Percentiles rank a stretch among this genome's conserved stretches.
Evolutionary conservation across 2,888 invertebrate genomes (phyloP).

Genomic region (Chironomus riparius): DNA sequence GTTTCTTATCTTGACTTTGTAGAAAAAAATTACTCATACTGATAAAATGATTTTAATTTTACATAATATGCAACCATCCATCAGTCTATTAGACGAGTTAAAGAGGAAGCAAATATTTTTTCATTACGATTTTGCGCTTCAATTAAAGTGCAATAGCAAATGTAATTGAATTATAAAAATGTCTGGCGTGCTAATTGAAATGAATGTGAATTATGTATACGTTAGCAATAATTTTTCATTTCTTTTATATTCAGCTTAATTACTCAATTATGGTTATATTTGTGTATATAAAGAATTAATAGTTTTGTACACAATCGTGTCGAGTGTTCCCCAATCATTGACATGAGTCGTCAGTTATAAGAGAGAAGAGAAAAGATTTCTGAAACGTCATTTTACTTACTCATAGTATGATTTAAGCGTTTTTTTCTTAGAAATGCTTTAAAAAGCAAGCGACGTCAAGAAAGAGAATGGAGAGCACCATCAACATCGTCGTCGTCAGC

Average conservation of each 20-base stretch:
- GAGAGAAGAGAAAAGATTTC: neutral
- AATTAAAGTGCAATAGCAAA: neutral
- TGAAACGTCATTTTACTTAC: neutral
- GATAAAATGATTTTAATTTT: neutral
- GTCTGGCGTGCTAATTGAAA: conserved; percentile 3
- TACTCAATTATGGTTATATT: neutral
- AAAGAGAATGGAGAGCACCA: conserved; percentile 6
- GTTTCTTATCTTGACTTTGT: neutral
- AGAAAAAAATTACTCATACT: neutral
- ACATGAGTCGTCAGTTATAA: neutral
- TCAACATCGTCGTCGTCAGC: neutral
- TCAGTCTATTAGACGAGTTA: neutral
- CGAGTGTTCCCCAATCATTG: neutral
- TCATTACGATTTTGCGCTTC: neutral
- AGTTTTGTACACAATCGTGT: neutral
- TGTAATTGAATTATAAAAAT: conserved; percentile 1
- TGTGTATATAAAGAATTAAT: neutral
- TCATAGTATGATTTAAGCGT: neutral
- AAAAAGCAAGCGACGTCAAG: conserved; percentile 8
- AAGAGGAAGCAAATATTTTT: neutral
- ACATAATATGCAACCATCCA: neutral
- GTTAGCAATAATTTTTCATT: neutral
- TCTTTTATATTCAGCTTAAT: neutral
- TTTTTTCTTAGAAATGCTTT: conserved; percentile 14
- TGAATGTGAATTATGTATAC: conserved; percentile 1